These are phyloP conservation scores for Harpalus rufipes DNA, from an alignment of 2,888 invertebrate genomes.

Conservation along the genomic window DNA sequence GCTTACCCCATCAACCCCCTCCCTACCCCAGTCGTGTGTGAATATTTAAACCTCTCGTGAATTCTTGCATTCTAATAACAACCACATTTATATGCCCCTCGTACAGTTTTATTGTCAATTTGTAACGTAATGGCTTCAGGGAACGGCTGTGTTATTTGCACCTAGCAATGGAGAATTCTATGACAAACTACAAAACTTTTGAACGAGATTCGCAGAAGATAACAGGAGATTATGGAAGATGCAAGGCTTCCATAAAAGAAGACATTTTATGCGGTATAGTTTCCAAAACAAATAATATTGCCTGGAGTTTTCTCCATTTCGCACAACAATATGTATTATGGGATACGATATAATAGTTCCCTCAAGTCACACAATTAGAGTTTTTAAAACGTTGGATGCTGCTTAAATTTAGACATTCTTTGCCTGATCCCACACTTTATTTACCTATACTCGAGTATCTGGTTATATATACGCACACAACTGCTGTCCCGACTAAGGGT, in stretches of 20 bases:
- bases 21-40: not conserved
- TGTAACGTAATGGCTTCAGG: constrained; percentile 30
- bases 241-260: not conserved
- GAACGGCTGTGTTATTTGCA: not conserved
- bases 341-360: too few relatives aligned
- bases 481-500: too few relatives aligned
- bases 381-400: too few relatives aligned
- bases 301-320: too few relatives aligned
- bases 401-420: too few relatives aligned
- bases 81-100: constrained; percentile 37
- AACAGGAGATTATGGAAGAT: not conserved
- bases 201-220: not conserved
- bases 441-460: too few relatives aligned
- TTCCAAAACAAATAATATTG: not conserved
- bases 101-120: constrained; percentile 49
- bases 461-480: too few relatives aligned
- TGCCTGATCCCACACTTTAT: too few relatives aligned
- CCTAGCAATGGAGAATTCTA: not conserved
- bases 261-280: not conserved
- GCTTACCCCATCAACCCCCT: too few relatives aligned
- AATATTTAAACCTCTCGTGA: not conserved
- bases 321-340: too few relatives aligned
- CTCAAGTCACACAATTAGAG: too few relatives aligned
- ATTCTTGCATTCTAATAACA: constrained; percentile 46
- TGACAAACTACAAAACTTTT: constrained; percentile 5